Evolutionary conservation across 2,888 invertebrate genomes (phyloP).

Genomic region (Eurois occulta): DNA sequence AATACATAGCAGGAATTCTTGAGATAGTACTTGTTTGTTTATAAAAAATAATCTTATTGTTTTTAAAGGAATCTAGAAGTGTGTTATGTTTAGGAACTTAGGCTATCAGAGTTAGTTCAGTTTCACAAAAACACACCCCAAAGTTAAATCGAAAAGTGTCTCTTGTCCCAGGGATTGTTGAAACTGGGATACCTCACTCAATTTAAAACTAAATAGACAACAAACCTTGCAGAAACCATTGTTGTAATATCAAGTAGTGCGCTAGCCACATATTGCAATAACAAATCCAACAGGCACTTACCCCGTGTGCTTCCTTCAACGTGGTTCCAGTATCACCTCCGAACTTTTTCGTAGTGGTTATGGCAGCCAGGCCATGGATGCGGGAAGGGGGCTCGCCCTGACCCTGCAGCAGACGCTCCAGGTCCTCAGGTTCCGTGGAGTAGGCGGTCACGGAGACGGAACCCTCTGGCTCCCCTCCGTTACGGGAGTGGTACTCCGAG

Average conservation of each 20-base stretch:
- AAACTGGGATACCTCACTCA: neutral
- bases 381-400: slow-evolving; percentile 84
- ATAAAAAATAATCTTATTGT: neutral
- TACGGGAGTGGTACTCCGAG: slow-evolving; percentile 92
- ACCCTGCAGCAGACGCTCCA: slow-evolving; percentile 82
- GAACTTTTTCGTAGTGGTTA: slow-evolving; percentile 87
- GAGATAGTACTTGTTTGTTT: neutral
- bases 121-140: neutral
- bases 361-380: slow-evolving; percentile 86
- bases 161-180: neutral
- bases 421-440: slow-evolving; percentile 91
- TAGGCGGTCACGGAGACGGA: slow-evolving; percentile 93
- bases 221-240: neutral
- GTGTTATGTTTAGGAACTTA: neutral
- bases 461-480: slow-evolving; percentile 93
- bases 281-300: slow-evolving; percentile 68
- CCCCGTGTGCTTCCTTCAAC: slow-evolving; percentile 81
- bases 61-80: neutral
- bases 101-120: neutral
- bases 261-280: slow-evolving; percentile 19
- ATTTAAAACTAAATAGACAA: neutral
- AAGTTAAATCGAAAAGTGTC: neutral
- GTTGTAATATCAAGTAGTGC: neutral
- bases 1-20: slow-evolving; percentile 13
- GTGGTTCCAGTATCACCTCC: slow-evolving; percentile 85